Base-by-base conservation (phyloP, 1,140 invertebrate species). In the Eciton burchellii region DNA sequence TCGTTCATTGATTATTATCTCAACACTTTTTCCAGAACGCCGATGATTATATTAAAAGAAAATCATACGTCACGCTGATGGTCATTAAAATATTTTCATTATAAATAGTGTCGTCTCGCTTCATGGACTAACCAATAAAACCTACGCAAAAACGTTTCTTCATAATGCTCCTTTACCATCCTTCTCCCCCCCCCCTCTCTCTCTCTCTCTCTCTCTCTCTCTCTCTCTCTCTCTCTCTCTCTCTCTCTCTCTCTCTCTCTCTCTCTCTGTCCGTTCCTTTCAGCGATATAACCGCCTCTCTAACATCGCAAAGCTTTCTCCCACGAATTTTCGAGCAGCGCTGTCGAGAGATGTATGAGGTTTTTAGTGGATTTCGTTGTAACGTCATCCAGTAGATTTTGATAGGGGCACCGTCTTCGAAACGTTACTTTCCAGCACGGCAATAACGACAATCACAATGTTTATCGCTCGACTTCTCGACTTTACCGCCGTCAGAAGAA, bases 401-500 rank as follows among this genome's bases (percentile, higher is more conserved):
- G 74, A 79, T 57, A 70, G 74, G 56, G 26, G 49, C 49, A 79
- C 60, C 14, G 8, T 16, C 41, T 21, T 6, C 16, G 35, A 12
- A 5, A 45, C 35, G 35, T 35, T 70, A 43, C 74, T 68, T 56
- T 70, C 62, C 29, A 56, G 41, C 74, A 19, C 29, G 49, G n/a
- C 41, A 41, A 54, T 63, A 62, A 54, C 49, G 71, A 71, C 60
- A 54, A 76, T 73, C 68, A 54, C 52, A 43, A 79, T 87, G 81
- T 87, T 87, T 86, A 87, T 87, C 79, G 73, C 63, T 41, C 14
- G 79, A 45, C 60, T 87, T 49, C 60, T 60, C 79, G 43, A 81
- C 65, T 86, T 76, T 85, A 82, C 65, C 82, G 52, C 43, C 60
- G 47, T 16, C 66, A 60, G 57, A 83, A 71, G 60, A 43, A 83